phyloP scores from a whole-genome alignment of 2,888 invertebrate genomes.

The Hirtodrosophila trivittata region DNA sequence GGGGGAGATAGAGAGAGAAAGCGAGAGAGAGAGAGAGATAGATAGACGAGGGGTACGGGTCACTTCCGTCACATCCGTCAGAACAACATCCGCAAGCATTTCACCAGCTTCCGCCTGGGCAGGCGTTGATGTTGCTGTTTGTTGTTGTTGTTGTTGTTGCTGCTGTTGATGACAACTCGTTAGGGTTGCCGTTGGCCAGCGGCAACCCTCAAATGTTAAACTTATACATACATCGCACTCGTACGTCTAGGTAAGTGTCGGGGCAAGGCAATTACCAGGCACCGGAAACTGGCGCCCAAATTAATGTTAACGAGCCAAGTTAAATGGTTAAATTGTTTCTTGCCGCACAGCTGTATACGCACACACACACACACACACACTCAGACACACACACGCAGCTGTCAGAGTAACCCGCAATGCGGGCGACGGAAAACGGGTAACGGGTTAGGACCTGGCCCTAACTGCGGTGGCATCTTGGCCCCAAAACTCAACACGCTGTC shows the following conservation, averaged over 20 bases:
- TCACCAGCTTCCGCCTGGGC: constrained; percentile 54
- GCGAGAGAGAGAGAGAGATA: neutral
- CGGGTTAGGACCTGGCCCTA: constrained; percentile 37
- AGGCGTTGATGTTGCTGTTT: constrained; percentile 26
- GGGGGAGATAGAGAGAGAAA: neutral
- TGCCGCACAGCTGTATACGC: constrained; percentile 39
- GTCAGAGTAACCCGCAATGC: constrained; percentile 15
- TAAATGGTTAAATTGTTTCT: constrained; percentile 66
- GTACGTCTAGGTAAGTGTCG: constrained; percentile 12
- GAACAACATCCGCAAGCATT: constrained; percentile 61
- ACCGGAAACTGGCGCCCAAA: constrained; percentile 58
- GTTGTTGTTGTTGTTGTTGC: constrained; percentile 7
- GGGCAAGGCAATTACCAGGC: constrained; percentile 37
- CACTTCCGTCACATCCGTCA: constrained; percentile 62
- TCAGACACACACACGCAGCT: constrained; percentile 10
- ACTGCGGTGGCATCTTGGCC: constrained; percentile 21
- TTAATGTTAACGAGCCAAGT: constrained; percentile 68
- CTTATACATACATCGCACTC: neutral
- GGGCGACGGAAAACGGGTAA: constrained; percentile 25
- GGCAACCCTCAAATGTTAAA: constrained; percentile 26
- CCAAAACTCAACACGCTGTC: constrained; percentile 43
- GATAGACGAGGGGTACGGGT: constrained; percentile 25
- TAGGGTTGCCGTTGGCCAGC: constrained; percentile 45
- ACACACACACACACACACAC: constrained; percentile 12
- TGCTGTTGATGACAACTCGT: constrained; percentile 58